Evolutionary conservation across 2,797 vertebrate genomes (phyloP).

Genomic region (Eutrigla gurnardus): DNA sequence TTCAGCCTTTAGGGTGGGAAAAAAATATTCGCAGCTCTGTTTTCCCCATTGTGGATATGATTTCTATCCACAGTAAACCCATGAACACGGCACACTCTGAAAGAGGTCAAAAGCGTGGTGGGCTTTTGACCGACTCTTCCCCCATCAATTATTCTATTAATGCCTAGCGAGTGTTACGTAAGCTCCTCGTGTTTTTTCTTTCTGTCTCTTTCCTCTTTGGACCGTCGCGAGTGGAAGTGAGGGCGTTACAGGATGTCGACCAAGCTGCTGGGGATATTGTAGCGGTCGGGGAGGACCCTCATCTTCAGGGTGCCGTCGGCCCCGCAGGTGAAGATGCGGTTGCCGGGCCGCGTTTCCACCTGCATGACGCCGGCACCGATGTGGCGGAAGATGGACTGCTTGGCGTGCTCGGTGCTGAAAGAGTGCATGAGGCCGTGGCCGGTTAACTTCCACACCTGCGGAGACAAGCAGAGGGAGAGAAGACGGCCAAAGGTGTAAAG

Average conservation of each 20-base stretch:
- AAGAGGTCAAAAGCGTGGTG: slow-evolving; percentile 64
- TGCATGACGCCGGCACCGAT: slow-evolving; percentile 97
- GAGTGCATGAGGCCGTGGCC: slow-evolving; percentile 95
- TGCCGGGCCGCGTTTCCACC: slow-evolving; percentile 91
- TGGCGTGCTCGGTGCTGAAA: slow-evolving; percentile 95
- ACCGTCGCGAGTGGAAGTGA: slow-evolving; percentile 32
- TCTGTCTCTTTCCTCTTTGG: slow-evolving; percentile 50
- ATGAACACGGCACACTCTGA: slow-evolving; percentile 60
- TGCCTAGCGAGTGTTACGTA: slow-evolving; percentile 65
- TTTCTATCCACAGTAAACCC: slow-evolving; percentile 70
- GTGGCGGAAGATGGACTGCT: slow-evolving; percentile 99
- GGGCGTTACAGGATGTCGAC: slow-evolving; percentile 89
- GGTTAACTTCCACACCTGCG: slow-evolving; percentile 94
- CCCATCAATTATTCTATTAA: slow-evolving; percentile 44
- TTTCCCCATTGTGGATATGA: slow-evolving; percentile 61
- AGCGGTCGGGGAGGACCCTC: slow-evolving; percentile 93
- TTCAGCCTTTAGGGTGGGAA: slow-evolving; percentile 62
- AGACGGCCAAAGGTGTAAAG: background rate
- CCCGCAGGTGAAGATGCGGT: slow-evolving; percentile 97
- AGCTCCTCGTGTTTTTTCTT: slow-evolving; percentile 42
- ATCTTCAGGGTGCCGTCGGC: slow-evolving; percentile 98
- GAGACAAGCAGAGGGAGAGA: background rate
- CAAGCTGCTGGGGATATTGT: slow-evolving; percentile 91
- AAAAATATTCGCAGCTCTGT: slow-evolving; percentile 74
- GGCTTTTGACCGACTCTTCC: slow-evolving; percentile 55